phyloP scores from a whole-genome alignment of 1,140 invertebrate species.

The Sinonovacula constricta region DNA sequence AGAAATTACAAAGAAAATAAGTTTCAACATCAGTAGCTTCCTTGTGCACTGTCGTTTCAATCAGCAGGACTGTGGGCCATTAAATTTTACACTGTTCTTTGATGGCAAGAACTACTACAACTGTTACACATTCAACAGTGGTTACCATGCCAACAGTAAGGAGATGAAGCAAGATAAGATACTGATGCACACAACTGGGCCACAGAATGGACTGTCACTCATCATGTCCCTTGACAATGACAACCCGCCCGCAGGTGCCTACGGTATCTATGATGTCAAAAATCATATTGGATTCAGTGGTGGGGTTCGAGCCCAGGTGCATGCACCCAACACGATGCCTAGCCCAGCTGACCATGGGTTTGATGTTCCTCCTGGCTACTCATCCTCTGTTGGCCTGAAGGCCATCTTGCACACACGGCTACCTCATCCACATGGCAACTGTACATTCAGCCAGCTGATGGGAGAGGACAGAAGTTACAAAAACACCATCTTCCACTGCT shows the following conservation, averaged over 20 bases:
- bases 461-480: constrained; percentile 57
- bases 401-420: constrained; percentile 65
- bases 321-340: constrained; percentile 77
- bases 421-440: constrained; percentile 72
- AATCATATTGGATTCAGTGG: constrained; percentile 73
- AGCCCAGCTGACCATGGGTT: constrained; percentile 77
- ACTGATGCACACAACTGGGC: constrained; percentile 72
- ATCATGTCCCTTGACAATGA: constrained; percentile 74
- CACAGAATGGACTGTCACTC: constrained; percentile 72
- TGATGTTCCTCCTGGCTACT: constrained; percentile 75
- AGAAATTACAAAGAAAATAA: constrained; percentile 62
- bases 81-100: constrained; percentile 70
- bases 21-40: constrained; percentile 67
- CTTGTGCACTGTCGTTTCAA: constrained; percentile 72
- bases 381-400: constrained; percentile 73
- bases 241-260: constrained; percentile 67
- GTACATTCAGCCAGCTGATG: constrained; percentile 60
- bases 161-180: constrained; percentile 55
- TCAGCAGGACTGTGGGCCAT: constrained; percentile 60
- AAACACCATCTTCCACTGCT: constrained; percentile 73
- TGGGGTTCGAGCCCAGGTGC: constrained; percentile 77
- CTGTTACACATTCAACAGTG: constrained; percentile 74
- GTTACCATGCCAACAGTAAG: constrained; percentile 52
- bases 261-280: constrained; percentile 71
- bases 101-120: constrained; percentile 75